Conservation (phyloP, 2,797 vertebrate species). For the Toxotes lorentzi region DNA sequence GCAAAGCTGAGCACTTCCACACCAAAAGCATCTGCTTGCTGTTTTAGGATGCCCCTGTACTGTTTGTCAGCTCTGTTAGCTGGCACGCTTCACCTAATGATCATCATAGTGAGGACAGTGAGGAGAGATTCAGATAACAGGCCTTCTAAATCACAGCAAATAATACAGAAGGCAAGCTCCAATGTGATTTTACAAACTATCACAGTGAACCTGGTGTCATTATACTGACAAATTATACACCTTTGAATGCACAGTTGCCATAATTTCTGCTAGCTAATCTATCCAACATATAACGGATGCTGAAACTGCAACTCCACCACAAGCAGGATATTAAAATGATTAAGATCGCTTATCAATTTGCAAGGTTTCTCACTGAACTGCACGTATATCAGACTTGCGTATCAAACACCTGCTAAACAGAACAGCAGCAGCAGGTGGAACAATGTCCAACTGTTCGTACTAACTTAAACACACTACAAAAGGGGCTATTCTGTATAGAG, state of each 20-base stretch:
- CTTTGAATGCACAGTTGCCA: not conserved
- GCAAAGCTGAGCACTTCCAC: not conserved
- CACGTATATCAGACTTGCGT: no score
- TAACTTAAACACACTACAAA: not conserved
- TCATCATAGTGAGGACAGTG: not conserved
- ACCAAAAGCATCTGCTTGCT: not conserved
- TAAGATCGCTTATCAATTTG: not conserved
- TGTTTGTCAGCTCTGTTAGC: not conserved
- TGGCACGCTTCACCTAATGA: not conserved
- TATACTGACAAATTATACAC: not conserved
- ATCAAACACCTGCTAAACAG: no score
- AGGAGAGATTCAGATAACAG: not conserved
- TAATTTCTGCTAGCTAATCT: not conserved
- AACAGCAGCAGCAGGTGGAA: not conserved
- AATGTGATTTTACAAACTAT: not conserved
- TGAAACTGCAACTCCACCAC: not conserved
- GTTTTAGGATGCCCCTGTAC: not conserved
- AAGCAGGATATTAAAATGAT: not conserved
- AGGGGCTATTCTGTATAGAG: not conserved
- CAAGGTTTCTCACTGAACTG: no score
- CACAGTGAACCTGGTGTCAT: not conserved
- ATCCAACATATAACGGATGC: not conserved
- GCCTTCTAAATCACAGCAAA: not conserved
- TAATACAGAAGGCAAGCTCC: not conserved
- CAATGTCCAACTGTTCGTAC: not conserved